Conservation (phyloP, 2,797 vertebrate species). For the Smutsia gigantea region DNA sequence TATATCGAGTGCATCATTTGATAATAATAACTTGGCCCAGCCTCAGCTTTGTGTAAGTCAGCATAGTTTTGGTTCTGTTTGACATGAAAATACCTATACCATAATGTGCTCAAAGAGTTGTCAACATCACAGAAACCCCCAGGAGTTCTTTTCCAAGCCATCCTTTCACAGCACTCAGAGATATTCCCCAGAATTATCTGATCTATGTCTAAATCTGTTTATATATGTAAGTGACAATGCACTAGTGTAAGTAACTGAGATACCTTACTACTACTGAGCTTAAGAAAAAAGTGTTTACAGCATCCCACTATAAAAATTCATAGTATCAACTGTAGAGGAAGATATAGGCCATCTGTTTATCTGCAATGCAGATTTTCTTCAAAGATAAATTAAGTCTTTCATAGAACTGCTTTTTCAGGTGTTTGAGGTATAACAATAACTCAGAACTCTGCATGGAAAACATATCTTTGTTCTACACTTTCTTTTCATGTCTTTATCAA, state of each 20-base stretch:
- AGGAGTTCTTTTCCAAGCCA: neutral
- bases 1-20: neutral
- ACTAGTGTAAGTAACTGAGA: neutral
- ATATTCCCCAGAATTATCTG: neutral
- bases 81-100: neutral
- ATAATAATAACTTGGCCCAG: neutral
- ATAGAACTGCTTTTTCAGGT: neutral
- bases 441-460: neutral
- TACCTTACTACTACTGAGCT: neutral
- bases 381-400: neutral
- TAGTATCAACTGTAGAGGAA: neutral
- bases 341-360: neutral
- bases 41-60: neutral
- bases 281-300: neutral
- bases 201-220: neutral
- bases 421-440: neutral
- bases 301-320: neutral
- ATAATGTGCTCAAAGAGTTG: neutral
- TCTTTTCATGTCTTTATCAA: neutral
- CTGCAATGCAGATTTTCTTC: neutral
- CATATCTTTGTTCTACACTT: neutral
- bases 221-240: neutral
- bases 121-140: neutral
- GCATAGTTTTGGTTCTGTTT: fast-evolving
- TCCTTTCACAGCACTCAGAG: neutral